Evolutionary conservation across 2,113 vertebrate species (phyloP).

Genomic region (Polyodon spathula): DNA sequence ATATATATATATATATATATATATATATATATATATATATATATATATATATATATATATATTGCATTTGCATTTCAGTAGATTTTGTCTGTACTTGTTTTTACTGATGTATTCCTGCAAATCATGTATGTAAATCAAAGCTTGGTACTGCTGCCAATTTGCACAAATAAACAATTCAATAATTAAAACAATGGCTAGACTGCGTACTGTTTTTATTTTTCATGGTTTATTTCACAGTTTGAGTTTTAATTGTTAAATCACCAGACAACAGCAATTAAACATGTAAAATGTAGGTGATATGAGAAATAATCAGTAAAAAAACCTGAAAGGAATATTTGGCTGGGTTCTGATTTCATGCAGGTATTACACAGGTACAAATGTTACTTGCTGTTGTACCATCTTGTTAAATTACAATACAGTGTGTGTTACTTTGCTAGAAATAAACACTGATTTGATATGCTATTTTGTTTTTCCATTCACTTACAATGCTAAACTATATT

Average conservation of each 20-base stretch:
- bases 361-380: not conserved
- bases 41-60: not conserved
- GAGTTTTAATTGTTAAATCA: conserved; percentile 73
- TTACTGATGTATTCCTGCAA: not conserved
- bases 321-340: conserved; percentile 16
- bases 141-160: not conserved
- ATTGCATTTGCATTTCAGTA: not conserved
- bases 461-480: too few relatives aligned
- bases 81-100: not conserved
- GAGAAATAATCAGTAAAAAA: conserved; percentile 71
- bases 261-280: conserved; percentile 55
- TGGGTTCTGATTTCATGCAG: not conserved
- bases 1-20: too few relatives aligned
- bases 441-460: not conserved
- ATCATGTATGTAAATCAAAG: not conserved
- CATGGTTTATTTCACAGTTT: conserved; percentile 61
- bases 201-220: not conserved
- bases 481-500: not conserved
- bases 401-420: not conserved
- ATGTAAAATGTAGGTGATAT: conserved; percentile 69
- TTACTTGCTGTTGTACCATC: not conserved
- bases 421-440: not conserved
- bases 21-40: too few relatives aligned
- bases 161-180: not conserved
- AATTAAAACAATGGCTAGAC: not conserved